Base-by-base conservation (phyloP, 30 jellyfish, hydroid and myxozoan species). In the Aurelia aurita region DNA sequence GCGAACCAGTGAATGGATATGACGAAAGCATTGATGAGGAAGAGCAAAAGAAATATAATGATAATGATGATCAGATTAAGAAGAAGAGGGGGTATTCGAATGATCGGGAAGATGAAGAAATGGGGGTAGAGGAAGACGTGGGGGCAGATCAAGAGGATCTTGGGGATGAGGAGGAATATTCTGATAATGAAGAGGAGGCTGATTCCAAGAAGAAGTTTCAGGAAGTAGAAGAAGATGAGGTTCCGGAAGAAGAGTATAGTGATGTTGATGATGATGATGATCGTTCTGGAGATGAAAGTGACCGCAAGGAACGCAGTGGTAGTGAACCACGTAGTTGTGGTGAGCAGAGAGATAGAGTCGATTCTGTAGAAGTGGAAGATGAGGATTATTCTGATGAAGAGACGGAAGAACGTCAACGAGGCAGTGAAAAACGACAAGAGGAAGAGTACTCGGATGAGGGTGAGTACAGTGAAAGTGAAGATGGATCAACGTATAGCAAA, bases 371-470 rank as follows among this genome's bases (percentile, higher is more conserved):
- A 26, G 63, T 31, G 22, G 58, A 58, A 23, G 55, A 7, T 28
- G 85, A 54, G 19, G 81, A 71, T 22, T 45, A 47, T 32, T 29
- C 86, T 1, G 71, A 66, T 5, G 96, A 87, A 16, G 96, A 75
- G 43, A 77, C 23, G 49, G 88, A 35, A 49, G 27, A 57, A 77
- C 31, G 0, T 39, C 16, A 39, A 39, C 51, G 16, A 14, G 51
- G 51, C 0, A 39, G 51, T 16, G 80, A 59, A 21, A 72, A 57
- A 43, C 51, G 31, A 12, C 15, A 43, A 23, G 55, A 19, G 15
- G 78, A 53, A 59, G 87, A 71, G 26, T 61, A 47, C 58, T 29
- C 86, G 3, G 71, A 66, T 18, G 96, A 78, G 3, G 96, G 54
- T 49, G 89, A 46, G 12, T 72, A 58, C n/a, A 72, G 88, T 46